Base-by-base conservation (phyloP, 2,113 vertebrate genomes). In the Pheucticus melanocephalus region DNA sequence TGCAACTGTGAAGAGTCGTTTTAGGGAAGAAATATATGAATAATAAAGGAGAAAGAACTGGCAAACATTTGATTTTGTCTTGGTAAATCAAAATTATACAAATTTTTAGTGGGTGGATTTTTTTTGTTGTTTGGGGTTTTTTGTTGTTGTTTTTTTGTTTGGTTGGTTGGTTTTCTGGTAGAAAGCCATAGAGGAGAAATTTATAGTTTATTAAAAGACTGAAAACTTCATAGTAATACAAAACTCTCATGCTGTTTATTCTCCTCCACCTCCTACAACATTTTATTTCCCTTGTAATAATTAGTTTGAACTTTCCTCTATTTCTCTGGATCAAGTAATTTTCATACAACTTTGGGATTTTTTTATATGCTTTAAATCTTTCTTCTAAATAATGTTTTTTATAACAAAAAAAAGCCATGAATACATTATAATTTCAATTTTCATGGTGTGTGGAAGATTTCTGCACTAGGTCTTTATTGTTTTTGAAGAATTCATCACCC, bases 401-500 rank as follows among this genome's bases (percentile, higher is more conserved):
- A 51, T 95, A 92, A 85, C 64, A 83, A 97, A 94, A 96, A 35
- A 59, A 15, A 65, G 25, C 83, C 71, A 80, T 82, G 87, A 92
- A 97, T 97, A 88, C 92, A 93, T 97, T 96, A 86, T 96, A 94
- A 97, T 97, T 97, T 97, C 95, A 97, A 93, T 98, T 97, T 98
- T 95, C 97, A 68, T 87, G 76, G 95, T 94, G 72, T 87, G 86
- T 79, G 85, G 96, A 97, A 96, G 96, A 96, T 97, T 98, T 97
- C 95, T 96, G 96, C 94, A 84, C 97, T 97, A 90, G 95, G 94
- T 92, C 95, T 98, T 98, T 98, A 98, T 98, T 98, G 98, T 98
- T 98, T 98, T 98, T 98, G 97, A 98, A 98, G 97, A 98, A 98
- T 98, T 98, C 97, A 96, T 97, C 97, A 94, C 97, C 96, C 97